A percentile compares a stretch with the other conserved stretches of the same genome.
Evolutionary conservation across 1,140 invertebrate species (phyloP).

Genomic region (Myzus persicae): DNA sequence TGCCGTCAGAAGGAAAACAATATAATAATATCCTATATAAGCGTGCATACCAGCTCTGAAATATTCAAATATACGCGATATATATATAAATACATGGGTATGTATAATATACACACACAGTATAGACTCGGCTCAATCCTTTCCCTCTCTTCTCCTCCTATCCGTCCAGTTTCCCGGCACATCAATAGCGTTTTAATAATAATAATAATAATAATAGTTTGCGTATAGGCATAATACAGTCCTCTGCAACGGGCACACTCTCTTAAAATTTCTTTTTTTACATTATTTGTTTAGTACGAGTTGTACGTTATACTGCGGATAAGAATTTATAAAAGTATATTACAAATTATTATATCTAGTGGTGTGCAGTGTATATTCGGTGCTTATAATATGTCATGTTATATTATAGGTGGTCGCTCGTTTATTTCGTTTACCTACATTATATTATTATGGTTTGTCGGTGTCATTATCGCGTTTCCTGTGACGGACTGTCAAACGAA

Average conservation of each 20-base stretch:
- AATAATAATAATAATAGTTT: conserved; percentile 6
- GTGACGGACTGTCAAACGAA: conserved; percentile 33
- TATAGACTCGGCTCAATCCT: conserved; percentile 13
- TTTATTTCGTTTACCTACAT: conserved; percentile 13
- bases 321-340: background rate
- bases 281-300: background rate
- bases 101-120: background rate
- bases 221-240: background rate
- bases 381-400: background rate
- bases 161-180: background rate
- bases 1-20: conserved; percentile 40
- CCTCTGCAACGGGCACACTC: background rate
- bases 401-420: background rate
- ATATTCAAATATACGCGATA: conserved; percentile 36
- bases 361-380: background rate
- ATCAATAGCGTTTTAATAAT: conserved; percentile 25
- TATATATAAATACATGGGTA: too few species aligned
- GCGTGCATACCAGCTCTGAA: background rate
- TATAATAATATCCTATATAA: conserved; percentile 16
- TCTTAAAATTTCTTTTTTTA: background rate
- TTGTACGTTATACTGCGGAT: background rate
- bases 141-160: too few species aligned
- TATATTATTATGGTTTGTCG: background rate
- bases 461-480: conserved; percentile 56
- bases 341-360: background rate